A percentile compares a stretch with the other conserved stretches of the same genome.
Conservation (phyloP, 2,113 vertebrate species). For the Sorex fumeus region DNA sequence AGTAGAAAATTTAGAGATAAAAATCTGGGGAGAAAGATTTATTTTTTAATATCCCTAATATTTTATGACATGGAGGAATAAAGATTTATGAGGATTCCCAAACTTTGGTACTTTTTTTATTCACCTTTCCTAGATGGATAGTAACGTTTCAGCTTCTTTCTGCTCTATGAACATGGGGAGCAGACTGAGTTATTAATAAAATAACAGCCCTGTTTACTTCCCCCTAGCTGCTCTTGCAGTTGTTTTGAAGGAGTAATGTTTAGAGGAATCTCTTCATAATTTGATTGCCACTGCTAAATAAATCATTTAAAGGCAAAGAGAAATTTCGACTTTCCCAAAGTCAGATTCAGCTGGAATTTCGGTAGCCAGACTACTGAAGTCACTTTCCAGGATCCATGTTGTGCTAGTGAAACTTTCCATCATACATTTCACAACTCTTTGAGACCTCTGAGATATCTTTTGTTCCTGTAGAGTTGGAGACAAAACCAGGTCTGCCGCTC, state of each 20-base stretch:
- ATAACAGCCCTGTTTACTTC: background rate
- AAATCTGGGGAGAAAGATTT: background rate
- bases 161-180: background rate
- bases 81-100: background rate
- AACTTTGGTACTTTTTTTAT: background rate
- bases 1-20: background rate
- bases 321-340: background rate
- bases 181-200: background rate
- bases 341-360: background rate
- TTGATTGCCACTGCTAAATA: background rate
- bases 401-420: background rate
- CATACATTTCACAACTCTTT: background rate
- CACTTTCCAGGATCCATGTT: background rate
- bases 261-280: slow-evolving; percentile 36
- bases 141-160: background rate
- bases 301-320: slow-evolving; percentile 1
- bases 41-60: slow-evolving; percentile 28
- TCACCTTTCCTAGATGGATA: background rate
- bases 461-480: no score
- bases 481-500: no score
- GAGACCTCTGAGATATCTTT: no score
- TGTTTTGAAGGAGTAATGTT: background rate
- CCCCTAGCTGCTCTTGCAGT: background rate
- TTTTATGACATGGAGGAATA: slow-evolving; percentile 20
- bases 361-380: background rate